Evolutionary conservation across 2,797 vertebrate genomes (phyloP).

Genomic region (Enteromius fasciolatus): DNA sequence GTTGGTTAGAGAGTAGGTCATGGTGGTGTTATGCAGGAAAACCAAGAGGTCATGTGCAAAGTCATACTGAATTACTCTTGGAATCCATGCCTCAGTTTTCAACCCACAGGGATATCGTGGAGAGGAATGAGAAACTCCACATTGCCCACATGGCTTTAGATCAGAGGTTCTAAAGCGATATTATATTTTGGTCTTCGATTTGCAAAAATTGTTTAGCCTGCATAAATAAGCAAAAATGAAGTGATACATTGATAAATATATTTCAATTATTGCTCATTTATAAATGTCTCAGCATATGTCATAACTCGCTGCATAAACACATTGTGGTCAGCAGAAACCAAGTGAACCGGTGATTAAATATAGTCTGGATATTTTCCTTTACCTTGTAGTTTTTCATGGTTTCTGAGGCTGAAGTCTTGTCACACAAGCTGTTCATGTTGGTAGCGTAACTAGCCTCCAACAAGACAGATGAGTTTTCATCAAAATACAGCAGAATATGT

Average conservation of each 20-base stretch:
- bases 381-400: not conserved
- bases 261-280: not conserved
- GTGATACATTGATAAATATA: not conserved
- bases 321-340: not conserved
- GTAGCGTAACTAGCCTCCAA: not conserved
- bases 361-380: not conserved
- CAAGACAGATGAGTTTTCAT: not conserved
- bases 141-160: not conserved
- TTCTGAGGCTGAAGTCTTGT: not conserved
- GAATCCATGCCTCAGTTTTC: slow-evolving; percentile 15
- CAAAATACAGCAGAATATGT: not conserved
- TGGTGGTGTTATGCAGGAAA: not conserved
- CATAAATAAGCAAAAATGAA: not conserved
- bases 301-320: not conserved
- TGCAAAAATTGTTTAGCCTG: not conserved
- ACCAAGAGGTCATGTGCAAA: slow-evolving; percentile 6
- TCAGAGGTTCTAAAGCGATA: not conserved
- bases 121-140: not conserved
- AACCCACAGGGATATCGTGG: not conserved
- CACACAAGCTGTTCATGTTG: slow-evolving; percentile 5
- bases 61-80: slow-evolving; percentile 5
- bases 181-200: not conserved
- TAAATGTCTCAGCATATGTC: not conserved
- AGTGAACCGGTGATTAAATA: not conserved
- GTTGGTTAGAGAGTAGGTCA: slow-evolving; percentile 13